Evolutionary conservation across 2,113 vertebrate species (phyloP).

Genomic region (Ploceus nigricollis): DNA sequence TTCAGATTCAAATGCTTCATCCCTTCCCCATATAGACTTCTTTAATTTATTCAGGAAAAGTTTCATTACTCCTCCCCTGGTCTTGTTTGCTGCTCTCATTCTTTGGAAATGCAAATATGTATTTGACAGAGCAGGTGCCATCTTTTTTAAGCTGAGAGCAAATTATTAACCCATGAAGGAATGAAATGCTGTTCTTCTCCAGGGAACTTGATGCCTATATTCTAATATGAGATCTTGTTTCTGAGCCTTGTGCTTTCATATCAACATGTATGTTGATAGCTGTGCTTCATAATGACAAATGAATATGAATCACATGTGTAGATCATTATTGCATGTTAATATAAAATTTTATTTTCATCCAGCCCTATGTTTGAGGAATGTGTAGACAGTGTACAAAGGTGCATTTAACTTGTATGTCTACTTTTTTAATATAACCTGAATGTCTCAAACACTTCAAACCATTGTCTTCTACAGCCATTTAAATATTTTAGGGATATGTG

Average conservation of each 20-base stretch:
- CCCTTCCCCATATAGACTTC: background rate
- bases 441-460: background rate
- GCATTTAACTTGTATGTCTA: background rate
- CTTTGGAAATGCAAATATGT: conserved; percentile 57
- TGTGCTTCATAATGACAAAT: background rate
- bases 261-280: background rate
- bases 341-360: background rate
- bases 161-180: conserved; percentile 1
- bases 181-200: background rate
- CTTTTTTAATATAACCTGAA: background rate
- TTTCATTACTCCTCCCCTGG: conserved; percentile 23
- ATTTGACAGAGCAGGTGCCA: conserved; percentile 36
- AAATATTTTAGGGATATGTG: background rate
- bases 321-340: background rate
- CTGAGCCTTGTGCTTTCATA: background rate
- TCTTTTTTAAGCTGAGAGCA: background rate
- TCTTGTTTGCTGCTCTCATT: conserved; percentile 37
- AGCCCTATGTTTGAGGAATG: background rate
- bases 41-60: conserved; percentile 52
- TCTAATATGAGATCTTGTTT: background rate
- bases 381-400: background rate
- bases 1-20: conserved; percentile 51
- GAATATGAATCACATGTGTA: background rate
- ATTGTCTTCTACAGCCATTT: background rate
- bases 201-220: background rate